Base-by-base conservation (phyloP, 2,888 invertebrate genomes). In the Ornithoptera priamus region DNA sequence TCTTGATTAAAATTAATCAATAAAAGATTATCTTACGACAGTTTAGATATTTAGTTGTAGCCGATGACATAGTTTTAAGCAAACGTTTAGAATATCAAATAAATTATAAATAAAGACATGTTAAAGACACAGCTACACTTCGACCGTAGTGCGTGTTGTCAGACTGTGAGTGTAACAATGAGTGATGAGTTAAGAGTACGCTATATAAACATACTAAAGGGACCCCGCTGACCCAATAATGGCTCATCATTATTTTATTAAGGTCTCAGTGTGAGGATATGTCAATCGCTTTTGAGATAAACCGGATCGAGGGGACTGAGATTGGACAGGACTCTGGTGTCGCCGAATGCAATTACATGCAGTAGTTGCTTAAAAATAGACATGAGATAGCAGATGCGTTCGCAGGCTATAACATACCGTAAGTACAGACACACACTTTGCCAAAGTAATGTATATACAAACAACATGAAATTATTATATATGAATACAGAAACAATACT, bases 221-320 rank as follows among this genome's bases (percentile, higher is more conserved):
- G 17, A 30, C 46, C 17, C 17, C 1, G 42, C 24, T 58, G 58
- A 59, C 42, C 39, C 42, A 36, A 68, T 36, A 62, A 62, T 39
- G 46, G n/a, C 17, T 46, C 42, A 53, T 39, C 57, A 69, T 69
- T 69, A 69, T 66, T 46, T 66, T 69, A 58, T 58, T 65, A 65
- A 62, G 53, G 65, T 30, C 56, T 17, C 58, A 22, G 36, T 30
- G 50, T 56, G 69, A 65, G 69, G 65, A 58, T 58, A 62, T 58
- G 58, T 69, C 65, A 66, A 69, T 62, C 65, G 56, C 24, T 61
- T 39, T 69, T n/a, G 53, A 65, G 57, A 46, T 24, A 61, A 46
- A 62, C 58, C 57, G 69, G 57, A 62, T 62, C 42, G 62, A 65
- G 69, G 65, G 62, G 62, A 62, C 46, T 61, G 62, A 65, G 62